Conservation (phyloP, 2,888 invertebrate genomes). For the Sisyra terminalis region DNA sequence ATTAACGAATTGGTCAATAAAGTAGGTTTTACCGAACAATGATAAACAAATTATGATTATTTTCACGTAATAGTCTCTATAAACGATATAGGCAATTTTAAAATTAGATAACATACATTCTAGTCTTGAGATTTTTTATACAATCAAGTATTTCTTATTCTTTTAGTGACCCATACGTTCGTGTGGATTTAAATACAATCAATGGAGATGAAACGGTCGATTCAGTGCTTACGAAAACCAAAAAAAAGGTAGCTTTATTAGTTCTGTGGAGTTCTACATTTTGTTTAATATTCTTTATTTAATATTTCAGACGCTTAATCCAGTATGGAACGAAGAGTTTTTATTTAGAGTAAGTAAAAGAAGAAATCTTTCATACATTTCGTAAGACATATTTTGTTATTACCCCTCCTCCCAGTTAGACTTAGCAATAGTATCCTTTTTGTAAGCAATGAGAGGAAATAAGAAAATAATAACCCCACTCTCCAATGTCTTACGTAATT, state of each 20-base stretch:
- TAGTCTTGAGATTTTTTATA: neutral
- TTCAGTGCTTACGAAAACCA: slow-evolving; percentile 88
- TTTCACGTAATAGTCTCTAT: too few species aligned
- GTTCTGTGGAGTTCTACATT: too few species aligned
- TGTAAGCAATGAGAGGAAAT: too few species aligned
- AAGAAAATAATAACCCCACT: too few species aligned
- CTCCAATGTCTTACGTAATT: slow-evolving; percentile 2
- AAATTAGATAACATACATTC: too few species aligned
- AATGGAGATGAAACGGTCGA: slow-evolving; percentile 80
- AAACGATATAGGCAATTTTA: too few species aligned
- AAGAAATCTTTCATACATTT: slow-evolving; percentile 7
- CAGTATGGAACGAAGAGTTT: slow-evolving; percentile 96
- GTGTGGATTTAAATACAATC: slow-evolving; percentile 74
- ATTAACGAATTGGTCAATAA: too few species aligned
- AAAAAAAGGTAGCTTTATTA: slow-evolving; percentile 62
- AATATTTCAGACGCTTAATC: slow-evolving; percentile 75
- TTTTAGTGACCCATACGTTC: slow-evolving; percentile 92
- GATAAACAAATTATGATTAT: too few species aligned
- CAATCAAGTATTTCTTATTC: neutral
- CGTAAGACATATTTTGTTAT: slow-evolving; percentile 5
- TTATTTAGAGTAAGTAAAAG: slow-evolving; percentile 69
- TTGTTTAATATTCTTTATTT: too few species aligned
- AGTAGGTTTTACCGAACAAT: too few species aligned
- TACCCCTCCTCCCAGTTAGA: too few species aligned
- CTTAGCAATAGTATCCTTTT: too few species aligned